phyloP scores from a whole-genome alignment of 2,888 invertebrate species.

The Arctia plantaginis region DNA sequence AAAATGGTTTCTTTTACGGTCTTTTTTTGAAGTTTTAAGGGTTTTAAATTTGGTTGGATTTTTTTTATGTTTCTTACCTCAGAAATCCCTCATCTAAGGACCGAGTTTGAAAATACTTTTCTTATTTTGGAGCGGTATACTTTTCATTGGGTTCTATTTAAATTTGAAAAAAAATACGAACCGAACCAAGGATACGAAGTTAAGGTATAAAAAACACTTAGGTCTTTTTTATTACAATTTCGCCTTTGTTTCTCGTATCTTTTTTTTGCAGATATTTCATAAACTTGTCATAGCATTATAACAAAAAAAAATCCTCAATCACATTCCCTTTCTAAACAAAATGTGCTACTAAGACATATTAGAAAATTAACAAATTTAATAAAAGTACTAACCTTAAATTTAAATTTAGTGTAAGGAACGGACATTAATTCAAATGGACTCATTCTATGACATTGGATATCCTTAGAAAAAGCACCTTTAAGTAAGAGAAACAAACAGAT shows the following conservation, averaged over 20 bases:
- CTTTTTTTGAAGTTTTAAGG: not conserved
- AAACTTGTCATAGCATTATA: not conserved
- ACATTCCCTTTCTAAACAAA: not conserved
- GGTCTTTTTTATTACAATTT: no score
- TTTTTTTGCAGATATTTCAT: not conserved
- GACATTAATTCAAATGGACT: not conserved
- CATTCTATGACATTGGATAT: not conserved
- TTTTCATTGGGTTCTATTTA: not conserved
- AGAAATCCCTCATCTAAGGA: not conserved
- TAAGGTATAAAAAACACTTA: not conserved
- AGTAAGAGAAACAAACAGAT: not conserved
- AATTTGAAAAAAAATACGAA: not conserved
- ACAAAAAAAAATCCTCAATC: not conserved
- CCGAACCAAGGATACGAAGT: no score
- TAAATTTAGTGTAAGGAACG: no score
- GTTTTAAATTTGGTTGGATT: not conserved
- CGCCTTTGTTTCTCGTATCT: not conserved
- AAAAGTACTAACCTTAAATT: not conserved
- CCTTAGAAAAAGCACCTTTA: not conserved
- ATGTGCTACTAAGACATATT: not conserved
- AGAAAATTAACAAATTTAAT: not conserved
- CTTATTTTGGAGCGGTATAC: no score
- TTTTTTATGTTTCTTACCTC: not conserved
- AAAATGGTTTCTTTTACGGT: not conserved
- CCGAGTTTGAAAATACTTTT: not conserved